phyloP scores from a whole-genome alignment of 2,113 vertebrate species.

The Zosterops pallidus region DNA sequence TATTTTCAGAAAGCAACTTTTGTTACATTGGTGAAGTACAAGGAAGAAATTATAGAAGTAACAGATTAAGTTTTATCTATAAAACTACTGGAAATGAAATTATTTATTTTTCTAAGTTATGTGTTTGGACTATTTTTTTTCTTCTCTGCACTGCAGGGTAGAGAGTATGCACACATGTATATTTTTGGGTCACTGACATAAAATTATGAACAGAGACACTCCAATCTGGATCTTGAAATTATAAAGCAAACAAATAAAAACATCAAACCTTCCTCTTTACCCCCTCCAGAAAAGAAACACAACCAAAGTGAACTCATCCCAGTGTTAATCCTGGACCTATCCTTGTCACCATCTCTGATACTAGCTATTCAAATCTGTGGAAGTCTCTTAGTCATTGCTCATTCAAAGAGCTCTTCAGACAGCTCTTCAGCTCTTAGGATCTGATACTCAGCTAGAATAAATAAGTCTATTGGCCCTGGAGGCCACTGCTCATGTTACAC shows the following conservation, averaged over 20 bases:
- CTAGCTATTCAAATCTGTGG: background rate
- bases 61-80: background rate
- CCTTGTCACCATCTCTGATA: background rate
- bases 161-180: rapidly evolving
- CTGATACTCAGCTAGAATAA: background rate
- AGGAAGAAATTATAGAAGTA: background rate
- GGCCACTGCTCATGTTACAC: background rate
- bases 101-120: background rate
- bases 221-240: background rate
- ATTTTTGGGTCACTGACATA: background rate
- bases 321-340: background rate
- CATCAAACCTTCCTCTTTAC: background rate
- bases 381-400: background rate
- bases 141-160: background rate
- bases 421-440: background rate
- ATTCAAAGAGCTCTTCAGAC: background rate
- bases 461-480: background rate
- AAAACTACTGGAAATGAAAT: background rate
- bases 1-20: background rate
- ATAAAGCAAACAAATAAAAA: background rate
- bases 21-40: background rate
- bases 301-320: background rate
- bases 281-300: background rate
- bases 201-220: background rate
- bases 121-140: background rate